phyloP scores from a whole-genome alignment of 2,113 vertebrate genomes.

The Thamnophis sirtalis region DNA sequence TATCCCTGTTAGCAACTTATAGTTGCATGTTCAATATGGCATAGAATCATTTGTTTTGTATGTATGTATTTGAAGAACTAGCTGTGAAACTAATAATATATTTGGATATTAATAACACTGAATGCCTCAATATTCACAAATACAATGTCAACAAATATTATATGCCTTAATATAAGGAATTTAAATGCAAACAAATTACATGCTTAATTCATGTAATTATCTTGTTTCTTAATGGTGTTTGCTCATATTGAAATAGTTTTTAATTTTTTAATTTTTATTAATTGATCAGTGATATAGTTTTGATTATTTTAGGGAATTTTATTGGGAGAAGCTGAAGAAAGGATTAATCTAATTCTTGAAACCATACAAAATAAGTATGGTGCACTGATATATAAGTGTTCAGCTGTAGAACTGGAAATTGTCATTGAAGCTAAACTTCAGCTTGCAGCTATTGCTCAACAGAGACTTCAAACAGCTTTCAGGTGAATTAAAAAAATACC shows the following conservation, averaged over 20 bases:
- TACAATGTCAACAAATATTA: not conserved
- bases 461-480: conserved; percentile 71
- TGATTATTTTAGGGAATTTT: conserved; percentile 68
- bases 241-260: not conserved
- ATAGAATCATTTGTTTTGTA: not conserved
- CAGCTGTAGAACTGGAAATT: conserved; percentile 73
- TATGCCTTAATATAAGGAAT: not conserved
- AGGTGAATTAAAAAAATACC: conserved; percentile 62
- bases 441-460: conserved; percentile 73
- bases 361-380: conserved; percentile 34
- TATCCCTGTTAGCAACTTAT: not conserved
- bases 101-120: not conserved
- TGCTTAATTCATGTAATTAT: not conserved
- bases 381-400: conserved; percentile 29
- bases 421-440: conserved; percentile 76
- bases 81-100: not conserved
- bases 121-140: not conserved
- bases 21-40: not conserved
- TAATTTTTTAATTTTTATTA: not conserved
- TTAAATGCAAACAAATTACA: not conserved
- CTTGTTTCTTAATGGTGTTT: not conserved
- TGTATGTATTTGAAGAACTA: not conserved
- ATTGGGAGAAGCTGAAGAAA: conserved; percentile 70
- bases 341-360: conserved; percentile 58
- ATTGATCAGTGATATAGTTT: not conserved